These are phyloP conservation scores for Anodontia alba DNA, from an alignment of 2,888 invertebrate genomes.

Conservation along the genomic window DNA sequence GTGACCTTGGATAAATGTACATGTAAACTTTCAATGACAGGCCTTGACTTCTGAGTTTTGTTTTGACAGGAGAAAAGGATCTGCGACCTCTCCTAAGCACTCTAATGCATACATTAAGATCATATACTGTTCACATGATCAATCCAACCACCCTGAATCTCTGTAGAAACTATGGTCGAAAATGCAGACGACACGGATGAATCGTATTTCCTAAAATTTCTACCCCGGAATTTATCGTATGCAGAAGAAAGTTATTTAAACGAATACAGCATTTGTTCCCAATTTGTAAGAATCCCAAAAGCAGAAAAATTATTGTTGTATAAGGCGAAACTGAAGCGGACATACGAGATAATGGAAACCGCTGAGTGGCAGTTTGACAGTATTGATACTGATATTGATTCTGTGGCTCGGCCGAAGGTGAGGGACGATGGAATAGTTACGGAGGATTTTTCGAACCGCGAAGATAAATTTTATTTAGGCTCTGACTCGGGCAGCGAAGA, in stretches of 20 bases:
- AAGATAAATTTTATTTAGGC: neutral
- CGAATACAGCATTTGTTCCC: constrained; percentile 72
- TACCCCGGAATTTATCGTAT: constrained; percentile 80
- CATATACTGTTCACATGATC: neutral
- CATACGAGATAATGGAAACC: neutral
- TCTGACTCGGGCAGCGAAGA: constrained; percentile 65
- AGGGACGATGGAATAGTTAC: neutral
- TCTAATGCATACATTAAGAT: too few species aligned
- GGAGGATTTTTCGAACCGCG: neutral
- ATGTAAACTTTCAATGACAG: neutral
- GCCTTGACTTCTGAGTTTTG: constrained; percentile 11
- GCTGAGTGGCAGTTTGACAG: neutral
- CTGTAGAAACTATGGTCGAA: constrained; percentile 41
- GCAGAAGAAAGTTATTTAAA: constrained; percentile 74
- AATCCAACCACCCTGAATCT: neutral
- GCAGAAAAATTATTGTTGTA: constrained; percentile 24
- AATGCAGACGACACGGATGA: constrained; percentile 38
- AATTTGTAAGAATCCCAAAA: constrained; percentile 68
- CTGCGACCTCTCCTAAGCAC: neutral
- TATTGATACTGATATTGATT: neutral
- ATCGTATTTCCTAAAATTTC: constrained; percentile 51
- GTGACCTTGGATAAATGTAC: neutral
- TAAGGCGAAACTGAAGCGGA: constrained; percentile 3
- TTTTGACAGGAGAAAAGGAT: neutral
- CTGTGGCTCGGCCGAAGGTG: neutral